Evolutionary conservation across 1,140 invertebrate genomes (phyloP).

Genomic region (Drosophila triauraria): DNA sequence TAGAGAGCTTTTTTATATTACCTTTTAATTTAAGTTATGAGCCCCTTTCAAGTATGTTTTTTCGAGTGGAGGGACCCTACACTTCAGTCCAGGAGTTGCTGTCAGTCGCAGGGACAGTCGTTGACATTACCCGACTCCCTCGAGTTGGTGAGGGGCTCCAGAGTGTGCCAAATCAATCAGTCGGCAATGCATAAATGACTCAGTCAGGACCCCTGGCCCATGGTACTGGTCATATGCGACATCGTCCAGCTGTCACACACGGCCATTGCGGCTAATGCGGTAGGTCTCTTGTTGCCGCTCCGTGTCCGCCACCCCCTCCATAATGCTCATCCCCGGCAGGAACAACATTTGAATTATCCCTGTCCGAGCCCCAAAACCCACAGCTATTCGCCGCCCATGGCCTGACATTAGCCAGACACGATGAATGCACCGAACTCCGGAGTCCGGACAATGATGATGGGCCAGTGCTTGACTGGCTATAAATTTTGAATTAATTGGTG

Average conservation of each 20-base stretch:
- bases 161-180: constrained; percentile 71
- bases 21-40: not conserved
- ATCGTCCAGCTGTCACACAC: constrained; percentile 67
- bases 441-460: constrained; percentile 42
- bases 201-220: constrained; percentile 20
- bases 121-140: constrained; percentile 33
- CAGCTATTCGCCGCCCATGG: not conserved
- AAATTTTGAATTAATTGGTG: constrained; percentile 79
- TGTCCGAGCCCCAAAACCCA: not conserved
- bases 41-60: not conserved
- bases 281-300: constrained; percentile 38
- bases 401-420: constrained; percentile 45
- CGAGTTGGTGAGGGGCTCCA: constrained; percentile 3
- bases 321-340: not conserved
- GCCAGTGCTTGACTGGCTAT: constrained; percentile 61
- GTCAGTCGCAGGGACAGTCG: constrained; percentile 36
- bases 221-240: constrained; percentile 20
- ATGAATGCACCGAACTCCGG: constrained; percentile 43
- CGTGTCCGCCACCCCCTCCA: not conserved
- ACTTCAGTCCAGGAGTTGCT: constrained; percentile 24
- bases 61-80: constrained; percentile 20
- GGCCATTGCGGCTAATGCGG: constrained; percentile 67
- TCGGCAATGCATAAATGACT: constrained; percentile 61
- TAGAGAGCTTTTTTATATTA: not conserved
- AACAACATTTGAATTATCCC: constrained; percentile 30